These are phyloP conservation scores for Pelosia muscerda DNA, from an alignment of 2,888 invertebrate species.

Conservation along the genomic window DNA sequence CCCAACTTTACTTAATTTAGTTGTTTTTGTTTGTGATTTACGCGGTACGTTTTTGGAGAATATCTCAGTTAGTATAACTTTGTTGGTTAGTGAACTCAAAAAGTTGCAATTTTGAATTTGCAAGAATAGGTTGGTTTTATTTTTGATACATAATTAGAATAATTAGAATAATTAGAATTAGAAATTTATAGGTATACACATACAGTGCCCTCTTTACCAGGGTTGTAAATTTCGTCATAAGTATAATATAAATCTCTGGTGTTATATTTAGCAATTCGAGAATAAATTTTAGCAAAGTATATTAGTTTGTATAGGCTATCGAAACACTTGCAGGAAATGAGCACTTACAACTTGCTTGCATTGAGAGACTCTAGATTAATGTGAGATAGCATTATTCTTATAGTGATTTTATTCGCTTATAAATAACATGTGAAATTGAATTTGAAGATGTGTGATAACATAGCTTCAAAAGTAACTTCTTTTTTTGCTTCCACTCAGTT, in stretches of 20 bases:
- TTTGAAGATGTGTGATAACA: not conserved
- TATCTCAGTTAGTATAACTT: not conserved
- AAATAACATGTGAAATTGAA: not conserved
- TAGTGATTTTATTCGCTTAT: slow-evolving; percentile 6
- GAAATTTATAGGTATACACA: too few relatives aligned
- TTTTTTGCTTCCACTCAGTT: not conserved
- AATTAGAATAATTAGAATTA: too few relatives aligned
- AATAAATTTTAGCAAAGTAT: not conserved
- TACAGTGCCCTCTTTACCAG: not conserved
- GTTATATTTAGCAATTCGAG: not conserved
- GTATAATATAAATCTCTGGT: not conserved
- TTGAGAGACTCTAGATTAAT: not conserved
- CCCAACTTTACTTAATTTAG: slow-evolving; percentile 10
- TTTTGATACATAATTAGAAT: not conserved
- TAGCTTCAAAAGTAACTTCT: not conserved
- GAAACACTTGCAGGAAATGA: not conserved
- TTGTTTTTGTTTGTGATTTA: slow-evolving; percentile 10
- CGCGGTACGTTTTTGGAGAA: slow-evolving; percentile 4
- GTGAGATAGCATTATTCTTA: not conserved
- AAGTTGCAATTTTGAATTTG: not conserved
- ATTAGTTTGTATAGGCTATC: not conserved
- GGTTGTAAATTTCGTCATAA: not conserved
- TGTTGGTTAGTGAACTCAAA: not conserved
- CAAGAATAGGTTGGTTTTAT: not conserved
- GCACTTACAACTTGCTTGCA: not conserved